phyloP scores from a whole-genome alignment of 2,888 invertebrate genomes.

The Helleia helle region DNA sequence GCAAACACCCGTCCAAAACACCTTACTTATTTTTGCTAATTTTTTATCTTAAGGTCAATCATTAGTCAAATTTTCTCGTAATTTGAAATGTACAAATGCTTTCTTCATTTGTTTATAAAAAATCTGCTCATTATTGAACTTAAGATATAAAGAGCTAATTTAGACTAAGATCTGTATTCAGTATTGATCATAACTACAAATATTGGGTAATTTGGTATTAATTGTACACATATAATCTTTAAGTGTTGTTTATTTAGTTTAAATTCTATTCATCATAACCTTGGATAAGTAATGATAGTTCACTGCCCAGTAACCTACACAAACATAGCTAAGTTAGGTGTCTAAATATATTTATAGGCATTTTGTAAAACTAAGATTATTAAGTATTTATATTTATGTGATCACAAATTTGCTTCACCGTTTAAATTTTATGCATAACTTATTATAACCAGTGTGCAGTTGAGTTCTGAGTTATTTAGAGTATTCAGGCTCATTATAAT shows the following conservation, averaged over 20 bases:
- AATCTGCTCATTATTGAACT: not conserved
- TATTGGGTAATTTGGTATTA: not conserved
- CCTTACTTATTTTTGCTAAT: conserved; percentile 12
- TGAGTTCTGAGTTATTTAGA: not conserved
- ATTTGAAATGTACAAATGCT: conserved; percentile 8
- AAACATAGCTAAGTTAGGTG: conserved; percentile 16
- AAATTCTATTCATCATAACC: conserved; percentile 14
- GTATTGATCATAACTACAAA: not conserved
- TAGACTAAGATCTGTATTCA: not conserved
- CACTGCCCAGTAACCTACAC: conserved; percentile 23
- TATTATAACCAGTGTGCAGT: not conserved
- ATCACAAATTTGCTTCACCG: not conserved
- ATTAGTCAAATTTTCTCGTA: conserved; percentile 3
- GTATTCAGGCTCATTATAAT: not conserved
- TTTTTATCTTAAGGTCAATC: conserved; percentile 10
- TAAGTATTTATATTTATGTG: conserved; percentile 1
- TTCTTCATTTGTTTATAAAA: not conserved
- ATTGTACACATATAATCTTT: not conserved
- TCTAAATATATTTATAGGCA: conserved; percentile 2
- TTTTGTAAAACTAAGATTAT: conserved; percentile 6
- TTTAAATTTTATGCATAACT: not conserved
- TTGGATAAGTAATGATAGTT: conserved; percentile 18
- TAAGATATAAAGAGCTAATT: not conserved
- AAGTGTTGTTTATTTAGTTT: not conserved
- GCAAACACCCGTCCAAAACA: conserved; percentile 49